phyloP scores from a whole-genome alignment of 2,113 vertebrate species.

The Peromyscus maniculatus region DNA sequence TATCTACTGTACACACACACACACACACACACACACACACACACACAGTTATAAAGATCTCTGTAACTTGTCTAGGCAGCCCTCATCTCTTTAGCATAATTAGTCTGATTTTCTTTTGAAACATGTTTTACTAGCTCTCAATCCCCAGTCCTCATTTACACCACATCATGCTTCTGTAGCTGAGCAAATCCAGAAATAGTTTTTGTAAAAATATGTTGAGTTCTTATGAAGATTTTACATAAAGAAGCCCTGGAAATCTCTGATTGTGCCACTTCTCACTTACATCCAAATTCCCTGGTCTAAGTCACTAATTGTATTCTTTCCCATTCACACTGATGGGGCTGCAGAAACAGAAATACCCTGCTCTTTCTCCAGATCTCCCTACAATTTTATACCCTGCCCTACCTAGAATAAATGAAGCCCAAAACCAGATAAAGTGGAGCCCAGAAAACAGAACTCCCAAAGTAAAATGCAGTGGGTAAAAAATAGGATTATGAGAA shows the following conservation, averaged over 20 bases:
- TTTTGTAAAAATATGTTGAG: neutral
- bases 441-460: neutral
- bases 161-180: neutral
- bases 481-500: neutral
- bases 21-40: no score
- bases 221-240: neutral
- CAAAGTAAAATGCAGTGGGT: neutral
- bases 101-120: neutral
- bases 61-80: neutral
- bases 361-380: neutral
- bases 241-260: neutral
- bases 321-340: neutral
- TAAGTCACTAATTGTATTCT: neutral
- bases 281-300: neutral
- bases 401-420: neutral
- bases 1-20: neutral
- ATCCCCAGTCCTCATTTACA: neutral
- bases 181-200: neutral
- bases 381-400: neutral
- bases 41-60: no score
- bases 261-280: neutral
- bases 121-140: no score
- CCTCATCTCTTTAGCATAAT: neutral
- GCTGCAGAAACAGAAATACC: neutral
- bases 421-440: neutral